Evolutionary conservation across 2,113 vertebrate genomes (phyloP), one percentile per base, ranked within the genome.

Genomic region (Xiphophorus maculatus): DNA sequence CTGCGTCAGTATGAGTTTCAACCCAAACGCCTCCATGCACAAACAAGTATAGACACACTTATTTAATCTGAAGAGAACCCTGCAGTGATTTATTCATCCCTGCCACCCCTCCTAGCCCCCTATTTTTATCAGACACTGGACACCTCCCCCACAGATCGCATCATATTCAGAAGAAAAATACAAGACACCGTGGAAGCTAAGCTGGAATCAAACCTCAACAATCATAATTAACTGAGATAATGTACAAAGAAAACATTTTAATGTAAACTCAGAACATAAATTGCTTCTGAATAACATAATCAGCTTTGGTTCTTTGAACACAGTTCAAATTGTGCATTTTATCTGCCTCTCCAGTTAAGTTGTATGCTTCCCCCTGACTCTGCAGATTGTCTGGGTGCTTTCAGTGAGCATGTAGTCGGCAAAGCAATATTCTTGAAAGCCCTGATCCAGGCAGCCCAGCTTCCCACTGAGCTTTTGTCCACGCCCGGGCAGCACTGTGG

Each of bases 341-440:
- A 44, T 63, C 58, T 76, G 77, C 77, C 70, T 7, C 63, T 85
- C 42, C 75, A 83, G 80, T 29, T 33, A 48, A 75, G 75, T 67
- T 76, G 63, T 0, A 70, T 69, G 32, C 79, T 89, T 90, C 66
- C 63, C 63, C 81, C 90, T 92, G 89, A 92, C 82, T 71, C 81
- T 87, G 89, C 89, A 89, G 73, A 85, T 88, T 80, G 76, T 67
- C 76, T 51, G 74, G 51, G 61, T 72, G 51, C 33, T 64, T 74
- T 62, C 28, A 82, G 9, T 11, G 68, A 86, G 51, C 89, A 87
- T 66, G 71, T 86, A 87, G 84, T 80, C 73, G 22, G 58, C 89
- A 86, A 83, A 73, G 89, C 81, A 93, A 93, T 92, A 92, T 90
- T 88, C 85, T 77, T 93, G 90, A 94, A 92, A 93, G 92, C 92